phyloP scores from a whole-genome alignment of 1,140 invertebrate genomes.

The Paramacrobiotus metropolitanus region DNA sequence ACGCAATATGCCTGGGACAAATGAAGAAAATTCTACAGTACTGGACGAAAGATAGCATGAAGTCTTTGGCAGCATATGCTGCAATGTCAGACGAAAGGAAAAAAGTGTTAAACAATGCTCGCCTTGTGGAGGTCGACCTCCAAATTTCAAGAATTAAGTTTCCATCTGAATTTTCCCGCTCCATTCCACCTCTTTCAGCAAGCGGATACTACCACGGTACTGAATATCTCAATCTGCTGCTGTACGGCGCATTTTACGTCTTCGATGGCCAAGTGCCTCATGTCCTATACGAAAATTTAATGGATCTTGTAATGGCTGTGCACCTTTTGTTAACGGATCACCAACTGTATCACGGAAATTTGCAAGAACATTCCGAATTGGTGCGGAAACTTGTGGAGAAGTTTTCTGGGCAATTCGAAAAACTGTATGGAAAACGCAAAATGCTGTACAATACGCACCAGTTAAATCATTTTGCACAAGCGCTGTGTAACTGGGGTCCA shows the following conservation, averaged over 20 bases:
- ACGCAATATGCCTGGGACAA: background rate
- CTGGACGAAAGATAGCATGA: background rate
- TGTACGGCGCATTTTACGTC: background rate
- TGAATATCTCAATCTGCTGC: background rate
- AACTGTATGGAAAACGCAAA: no score
- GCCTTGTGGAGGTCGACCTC: no score
- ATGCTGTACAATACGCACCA: background rate
- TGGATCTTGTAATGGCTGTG: no score
- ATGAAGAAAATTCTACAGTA: background rate
- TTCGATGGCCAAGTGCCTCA: no score
- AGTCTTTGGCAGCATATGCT: background rate
- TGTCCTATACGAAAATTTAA: no score
- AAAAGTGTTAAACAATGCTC: no score
- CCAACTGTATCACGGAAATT: no score
- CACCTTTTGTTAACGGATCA: no score
- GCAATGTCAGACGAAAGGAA: no score
- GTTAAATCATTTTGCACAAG: background rate
- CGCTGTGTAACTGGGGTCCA: background rate
- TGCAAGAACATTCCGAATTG: no score
- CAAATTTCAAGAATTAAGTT: no score
- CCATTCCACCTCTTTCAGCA: background rate
- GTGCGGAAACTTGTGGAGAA: background rate
- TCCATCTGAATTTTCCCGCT: no score
- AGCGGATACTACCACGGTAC: background rate
- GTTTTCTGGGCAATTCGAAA: background rate